Evolutionary conservation across 2,888 invertebrate species (phyloP), one percentile per base, ranked within the genome.

Genomic region (Drosophila koepferae): DNA sequence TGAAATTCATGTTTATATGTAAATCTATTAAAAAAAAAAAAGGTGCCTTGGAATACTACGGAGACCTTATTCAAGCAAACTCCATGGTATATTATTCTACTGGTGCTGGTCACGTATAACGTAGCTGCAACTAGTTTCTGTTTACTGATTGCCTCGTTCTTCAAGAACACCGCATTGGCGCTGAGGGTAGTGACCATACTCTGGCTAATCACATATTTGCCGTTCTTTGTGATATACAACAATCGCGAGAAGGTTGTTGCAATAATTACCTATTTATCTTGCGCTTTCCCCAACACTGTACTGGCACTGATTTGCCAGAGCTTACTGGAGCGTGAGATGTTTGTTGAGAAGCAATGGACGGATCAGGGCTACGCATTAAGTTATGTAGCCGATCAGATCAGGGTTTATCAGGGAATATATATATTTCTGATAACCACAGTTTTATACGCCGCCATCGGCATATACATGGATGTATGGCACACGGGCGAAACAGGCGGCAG

Each of bases 131-230:
- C 96, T 74, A 95, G 95, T 54, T 96, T 96, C 91, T 95, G 95
- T 86, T 96, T 97, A 91, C 95, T 96, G 93, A 91, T 97, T 18
- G 96, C 96, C 77, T 95, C 96, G 3, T 95, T 97, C 81, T 97
- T 97, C 91, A 95, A 95, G 3, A 96, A 95, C 95, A 96, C 96
- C 0, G 96, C 95, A 82, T 95, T 95, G 8, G 97, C 96, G 16
- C 95, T 97, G 0, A 94, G 96, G 12, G 95, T 96, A 18, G 95
- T 95, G 18, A 96, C 96, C 0, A 93, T 97, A 6, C 87, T 95
- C 31, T 97, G 96, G 96, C 96, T 97, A 82, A 64, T 96, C 2
- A 94, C 95, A 0, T 96, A 95, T 89, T 92, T 96, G 16, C 97
- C 97, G 1, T 96, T 96, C 80, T 93, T 95, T 68, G 94, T 97